Base-by-base conservation (phyloP, 2,113 vertebrate species). In the Oxyruncus cristatus region DNA sequence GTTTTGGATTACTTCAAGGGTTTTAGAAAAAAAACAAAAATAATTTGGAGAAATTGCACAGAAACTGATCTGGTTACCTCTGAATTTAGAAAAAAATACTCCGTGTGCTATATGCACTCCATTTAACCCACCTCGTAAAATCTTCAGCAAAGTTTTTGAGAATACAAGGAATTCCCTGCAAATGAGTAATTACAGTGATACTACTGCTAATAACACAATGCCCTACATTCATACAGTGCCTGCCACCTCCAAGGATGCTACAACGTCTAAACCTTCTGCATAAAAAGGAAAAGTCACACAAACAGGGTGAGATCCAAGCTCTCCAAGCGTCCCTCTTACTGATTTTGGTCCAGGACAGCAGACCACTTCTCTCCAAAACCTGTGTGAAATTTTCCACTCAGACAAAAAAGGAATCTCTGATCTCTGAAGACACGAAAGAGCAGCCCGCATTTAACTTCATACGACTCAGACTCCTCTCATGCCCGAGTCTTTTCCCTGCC, bases 71-170 rank as follows among this genome's bases (percentile, higher is more conserved):
- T 2, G 1, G 14, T 71, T 94, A 61, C 17, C 42, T 47, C 15
- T 0, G 0, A 88, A 73, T n/a, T 56, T 16, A 70, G 12, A 2
- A 6, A 39, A 71, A 67, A 47, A 19, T 23, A 13, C 6, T 66
- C 28, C n/a, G 12, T 2, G 9, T 49, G 26, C 22, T 49, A 4
- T 1, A 16, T 5, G 11, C 2, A 6, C 12, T 30, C 15, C 12
- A 10, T 41, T 66, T 73, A 68, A 37, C 6, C 8, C 30, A 42
- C 2, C 28, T 32, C 49, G 26, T 59, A 53, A 62, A 95, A 53
- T 18, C n/a, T 86, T 4, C 62, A 62, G 20, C 32, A 68, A 68
- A 39, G 39, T 6, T 19, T 5, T 11, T 0, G 0, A 19, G n/a
- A 65, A 27, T 4, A 35, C 28, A 65, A 30, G 18, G 41, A 8